Evolutionary conservation across 2,113 vertebrate genomes (phyloP), one percentile per base, ranked within the genome.

Genomic region (Embiotoca jacksoni): DNA sequence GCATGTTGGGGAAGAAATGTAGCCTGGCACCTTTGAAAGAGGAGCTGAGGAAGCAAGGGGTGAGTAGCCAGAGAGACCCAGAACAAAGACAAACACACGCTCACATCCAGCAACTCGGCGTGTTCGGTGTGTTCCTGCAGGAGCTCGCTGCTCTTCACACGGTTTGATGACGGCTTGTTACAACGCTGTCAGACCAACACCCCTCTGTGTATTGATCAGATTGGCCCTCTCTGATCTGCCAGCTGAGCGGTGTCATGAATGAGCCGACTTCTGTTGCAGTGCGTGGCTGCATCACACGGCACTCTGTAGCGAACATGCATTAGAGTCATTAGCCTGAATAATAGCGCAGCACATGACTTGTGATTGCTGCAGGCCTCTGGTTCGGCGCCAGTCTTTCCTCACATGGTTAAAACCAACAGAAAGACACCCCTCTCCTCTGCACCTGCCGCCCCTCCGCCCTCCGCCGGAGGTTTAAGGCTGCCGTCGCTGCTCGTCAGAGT

Each of bases 1-100:
- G 98, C 89, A 99, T 99, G 98, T 92, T 99, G 94, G 98, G 98
- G 58, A 99, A 99, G 89, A 99, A 99, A 86, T 99, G 98, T 77
- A 99, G 97, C 90, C 91, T 99, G 92, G 92, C 96, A 32, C 98
- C 98, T 60, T 87, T 99, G 91, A 99, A 99, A 89, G 96, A 98
- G 86, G 98, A 99, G 87, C 96, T 99, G 87, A 95, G 95, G 68
- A 95, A 98, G 70, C 98, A 99, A 83, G 96, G 97, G 92, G 98
- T 99, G 91, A 95, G 96, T 94, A 60, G 16, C 23, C 49, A 39
- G 58, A 15, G 15, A 67, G 74, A 64, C 23, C 7, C 15, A 32
- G 47, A 58, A 75, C 35, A 58, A 35, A 80, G 61, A 54, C 15
- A 41, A 57, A 59, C 16, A 23, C 32, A 31, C 32, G 35, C 53